A percentile compares a stretch with the other conserved stretches of the same genome.
Evolutionary conservation across 2,113 vertebrate genomes (phyloP).

Genomic region (Symphodus melops): DNA sequence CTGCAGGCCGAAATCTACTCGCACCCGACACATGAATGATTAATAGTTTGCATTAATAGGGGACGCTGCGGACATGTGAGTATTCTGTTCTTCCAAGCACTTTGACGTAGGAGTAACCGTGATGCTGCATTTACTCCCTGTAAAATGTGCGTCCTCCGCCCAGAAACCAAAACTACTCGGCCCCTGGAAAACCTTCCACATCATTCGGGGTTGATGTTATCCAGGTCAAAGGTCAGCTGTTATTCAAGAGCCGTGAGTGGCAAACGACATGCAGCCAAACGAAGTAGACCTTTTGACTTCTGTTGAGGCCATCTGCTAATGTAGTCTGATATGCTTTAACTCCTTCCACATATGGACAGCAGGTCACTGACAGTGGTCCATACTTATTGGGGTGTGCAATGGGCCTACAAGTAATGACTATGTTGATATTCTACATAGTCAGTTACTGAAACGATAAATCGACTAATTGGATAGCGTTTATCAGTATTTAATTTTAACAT

Average conservation of each 20-base stretch:
- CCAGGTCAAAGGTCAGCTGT: constrained; percentile 73
- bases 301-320: constrained; percentile 11
- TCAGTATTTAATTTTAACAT: too few relatives aligned
- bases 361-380: too few relatives aligned
- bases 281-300: constrained; percentile 51
- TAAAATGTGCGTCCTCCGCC: constrained; percentile 34
- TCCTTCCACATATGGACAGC: too few relatives aligned
- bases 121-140: constrained; percentile 58
- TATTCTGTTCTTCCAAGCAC: constrained; percentile 20
- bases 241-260: constrained; percentile 64
- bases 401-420: too few relatives aligned
- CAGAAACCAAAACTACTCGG: constrained; percentile 68
- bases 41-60: constrained; percentile 64
- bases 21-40: constrained; percentile 60
- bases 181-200: constrained; percentile 74
- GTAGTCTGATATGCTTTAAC: constrained; percentile 30
- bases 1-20: constrained; percentile 21
- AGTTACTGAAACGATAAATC: too few relatives aligned
- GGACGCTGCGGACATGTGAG: constrained; percentile 44
- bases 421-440: too few relatives aligned
- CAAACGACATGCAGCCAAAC: constrained; percentile 52
- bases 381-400: too few relatives aligned
- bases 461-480: too few relatives aligned
- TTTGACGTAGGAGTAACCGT: constrained; percentile 33
- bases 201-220: constrained; percentile 73